phyloP scores from a whole-genome alignment of 1,140 invertebrate genomes.

The Diprion similis region DNA sequence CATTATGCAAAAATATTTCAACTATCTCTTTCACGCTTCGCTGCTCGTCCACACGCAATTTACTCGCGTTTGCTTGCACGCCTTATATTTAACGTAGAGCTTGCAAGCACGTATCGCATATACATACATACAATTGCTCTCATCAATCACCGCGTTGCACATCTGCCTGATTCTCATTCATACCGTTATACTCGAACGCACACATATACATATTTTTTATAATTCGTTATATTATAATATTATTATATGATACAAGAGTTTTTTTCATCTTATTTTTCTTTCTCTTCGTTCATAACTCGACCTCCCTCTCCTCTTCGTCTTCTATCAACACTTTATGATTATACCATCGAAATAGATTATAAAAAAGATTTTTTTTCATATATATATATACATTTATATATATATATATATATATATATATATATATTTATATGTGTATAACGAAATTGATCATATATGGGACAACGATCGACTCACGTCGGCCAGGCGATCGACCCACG shows the following conservation, averaged over 20 bases:
- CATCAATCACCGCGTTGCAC: background rate
- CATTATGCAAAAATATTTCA: conserved; percentile 54
- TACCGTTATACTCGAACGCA: conserved; percentile 2
- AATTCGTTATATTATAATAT: background rate
- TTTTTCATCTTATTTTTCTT: background rate
- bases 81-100: conserved; percentile 5
- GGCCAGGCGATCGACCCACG: background rate
- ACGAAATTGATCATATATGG: background rate
- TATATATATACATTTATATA: conserved; percentile 11
- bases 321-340: conserved; percentile 5
- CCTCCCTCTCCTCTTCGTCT: conserved; percentile 1
- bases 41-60: conserved; percentile 5
- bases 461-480: conserved; percentile 7
- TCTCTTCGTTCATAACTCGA: background rate
- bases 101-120: background rate
- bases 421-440: conserved; percentile 7
- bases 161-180: conserved; percentile 7
- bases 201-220: conserved; percentile 14
- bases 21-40: conserved; percentile 30
- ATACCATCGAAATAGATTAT: conserved; percentile 23
- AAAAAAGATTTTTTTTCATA: conserved; percentile 5
- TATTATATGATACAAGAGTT: conserved; percentile 8
- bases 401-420: background rate
- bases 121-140: conserved; percentile 3
- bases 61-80: conserved; percentile 14